These are phyloP conservation scores for Lordiphosa mommai DNA, from an alignment of 1,140 invertebrate species.

Conservation along the genomic window DNA sequence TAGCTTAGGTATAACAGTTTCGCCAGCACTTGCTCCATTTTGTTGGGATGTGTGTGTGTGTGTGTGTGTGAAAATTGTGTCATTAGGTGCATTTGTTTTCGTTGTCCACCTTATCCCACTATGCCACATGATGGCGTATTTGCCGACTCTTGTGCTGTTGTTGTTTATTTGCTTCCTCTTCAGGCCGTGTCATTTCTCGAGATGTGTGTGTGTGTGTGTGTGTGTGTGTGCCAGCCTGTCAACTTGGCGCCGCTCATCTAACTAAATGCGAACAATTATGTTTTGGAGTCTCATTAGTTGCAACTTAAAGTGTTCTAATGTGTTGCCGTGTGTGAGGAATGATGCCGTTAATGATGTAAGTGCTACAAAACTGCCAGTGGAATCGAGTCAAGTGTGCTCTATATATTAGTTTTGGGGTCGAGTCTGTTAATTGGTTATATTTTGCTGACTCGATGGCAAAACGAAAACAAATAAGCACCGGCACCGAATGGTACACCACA, in stretches of 20 bases:
- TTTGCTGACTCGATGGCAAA: too few relatives aligned
- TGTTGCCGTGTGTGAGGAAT: conserved; percentile 63
- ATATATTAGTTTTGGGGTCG: conserved; percentile 54
- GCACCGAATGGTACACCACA: conserved; percentile 52
- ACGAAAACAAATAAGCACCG: conserved; percentile 26
- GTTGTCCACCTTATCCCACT: conserved; percentile 24
- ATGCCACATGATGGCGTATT: conserved; percentile 30
- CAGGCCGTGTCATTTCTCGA: conserved; percentile 58
- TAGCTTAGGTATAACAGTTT: conserved; percentile 64
- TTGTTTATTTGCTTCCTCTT: conserved; percentile 59
- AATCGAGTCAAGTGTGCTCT: conserved; percentile 37
- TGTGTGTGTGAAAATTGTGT: conserved; percentile 61
- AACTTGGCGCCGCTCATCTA: conserved; percentile 47
- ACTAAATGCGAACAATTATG: conserved; percentile 75
- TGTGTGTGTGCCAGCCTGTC: conserved; percentile 21
- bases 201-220: conserved; percentile 14
- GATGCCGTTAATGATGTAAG: conserved; percentile 75
- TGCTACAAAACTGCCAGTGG: conserved; percentile 20
- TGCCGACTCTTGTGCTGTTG: conserved; percentile 34
- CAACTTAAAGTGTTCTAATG: conserved; percentile 68
- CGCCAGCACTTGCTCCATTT: conserved; percentile 26
- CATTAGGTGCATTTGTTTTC: conserved; percentile 78
- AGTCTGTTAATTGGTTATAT: conserved; percentile 66
- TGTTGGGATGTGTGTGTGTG: conserved; percentile 9
- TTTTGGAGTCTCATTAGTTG: conserved; percentile 76